Conservation (phyloP, 2,113 vertebrate genomes). For the Rhagologus leucostigma region DNA sequence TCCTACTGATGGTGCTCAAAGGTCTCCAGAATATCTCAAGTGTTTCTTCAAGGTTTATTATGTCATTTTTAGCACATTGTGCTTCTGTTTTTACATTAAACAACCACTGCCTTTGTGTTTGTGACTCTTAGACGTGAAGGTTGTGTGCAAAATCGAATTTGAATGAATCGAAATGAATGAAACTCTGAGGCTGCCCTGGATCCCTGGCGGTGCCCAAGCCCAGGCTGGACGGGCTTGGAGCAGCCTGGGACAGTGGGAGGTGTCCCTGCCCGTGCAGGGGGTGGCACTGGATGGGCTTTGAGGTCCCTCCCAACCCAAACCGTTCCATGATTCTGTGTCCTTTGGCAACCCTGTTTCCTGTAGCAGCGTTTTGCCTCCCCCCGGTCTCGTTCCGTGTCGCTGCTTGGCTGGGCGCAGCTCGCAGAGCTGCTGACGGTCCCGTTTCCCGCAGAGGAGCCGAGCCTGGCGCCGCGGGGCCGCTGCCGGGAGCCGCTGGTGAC, state of each 20-base stretch:
- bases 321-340: neutral
- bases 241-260: neutral
- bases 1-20: neutral
- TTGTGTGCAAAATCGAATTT: neutral
- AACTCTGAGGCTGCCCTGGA: neutral
- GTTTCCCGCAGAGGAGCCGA: neutral
- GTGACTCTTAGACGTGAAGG: neutral
- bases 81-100: neutral
- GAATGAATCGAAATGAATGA: too few species aligned
- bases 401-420: too few species aligned
- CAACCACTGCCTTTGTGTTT: neutral
- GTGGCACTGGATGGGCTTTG: accelerated
- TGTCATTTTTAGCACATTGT: neutral
- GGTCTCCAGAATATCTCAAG: neutral
- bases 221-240: neutral
- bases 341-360: neutral
- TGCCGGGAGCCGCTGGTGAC: neutral
- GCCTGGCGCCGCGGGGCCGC: neutral
- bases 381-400: too few species aligned
- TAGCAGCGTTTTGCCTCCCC: accelerated
- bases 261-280: too few species aligned
- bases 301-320: neutral
- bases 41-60: neutral
- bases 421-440: neutral
- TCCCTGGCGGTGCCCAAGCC: neutral